phyloP scores from a whole-genome alignment of 92 coral and sea anemone species.

The Hydrozoanthus gracilis region DNA sequence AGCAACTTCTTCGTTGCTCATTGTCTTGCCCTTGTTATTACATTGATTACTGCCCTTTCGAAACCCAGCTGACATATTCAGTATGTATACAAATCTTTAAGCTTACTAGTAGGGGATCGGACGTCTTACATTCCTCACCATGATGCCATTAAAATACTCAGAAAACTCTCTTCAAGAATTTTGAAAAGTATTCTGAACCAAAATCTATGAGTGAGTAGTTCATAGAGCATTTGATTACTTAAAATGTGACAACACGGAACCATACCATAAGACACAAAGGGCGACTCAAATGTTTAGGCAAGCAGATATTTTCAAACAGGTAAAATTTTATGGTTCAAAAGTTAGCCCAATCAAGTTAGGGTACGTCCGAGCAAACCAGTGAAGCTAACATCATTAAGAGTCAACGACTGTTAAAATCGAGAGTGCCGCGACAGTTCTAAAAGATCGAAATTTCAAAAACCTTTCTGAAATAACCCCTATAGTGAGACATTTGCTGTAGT shows the following conservation, averaged over 20 bases:
- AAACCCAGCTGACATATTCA: neutral
- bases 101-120: neutral
- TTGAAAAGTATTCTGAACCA: too few relatives aligned
- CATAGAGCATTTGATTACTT: neutral
- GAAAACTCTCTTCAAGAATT: neutral
- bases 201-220: neutral
- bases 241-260: constrained; percentile 1
- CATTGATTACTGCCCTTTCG: constrained; percentile 9
- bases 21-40: constrained; percentile 3
- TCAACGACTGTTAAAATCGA: neutral
- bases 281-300: neutral
- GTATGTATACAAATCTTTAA: neutral
- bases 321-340: neutral
- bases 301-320: neutral
- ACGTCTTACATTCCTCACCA: neutral
- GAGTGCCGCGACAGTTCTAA: constrained; percentile 28
- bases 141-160: neutral
- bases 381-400: constrained; percentile 23
- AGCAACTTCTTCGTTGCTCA: constrained; percentile 2
- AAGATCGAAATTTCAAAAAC: neutral
- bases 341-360: constrained; percentile 2
- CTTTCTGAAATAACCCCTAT: too few relatives aligned
- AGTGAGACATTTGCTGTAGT: too few relatives aligned
- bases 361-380: neutral
- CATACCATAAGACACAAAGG: neutral